Percentiles rank a stretch among this genome's conserved stretches.
These are phyloP conservation scores for Candidula unifasciata DNA, from an alignment of 2,888 invertebrate species.

Conservation along the genomic window DNA sequence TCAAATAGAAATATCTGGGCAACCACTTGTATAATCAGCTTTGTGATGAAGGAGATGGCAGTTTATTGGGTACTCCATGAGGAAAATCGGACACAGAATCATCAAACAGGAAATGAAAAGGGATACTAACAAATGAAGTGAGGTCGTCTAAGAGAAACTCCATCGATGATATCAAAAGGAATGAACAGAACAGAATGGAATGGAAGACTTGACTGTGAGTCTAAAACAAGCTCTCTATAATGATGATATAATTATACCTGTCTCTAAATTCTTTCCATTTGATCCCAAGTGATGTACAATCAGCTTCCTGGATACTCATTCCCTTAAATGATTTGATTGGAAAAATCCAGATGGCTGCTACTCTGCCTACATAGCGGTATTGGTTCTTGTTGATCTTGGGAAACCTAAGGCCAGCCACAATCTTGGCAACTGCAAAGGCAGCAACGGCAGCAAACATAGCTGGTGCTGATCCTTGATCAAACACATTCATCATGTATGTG, in stretches of 20 bases:
- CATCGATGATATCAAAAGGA: not conserved
- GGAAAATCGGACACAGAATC: too few relatives aligned
- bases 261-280: slow-evolving; percentile 61
- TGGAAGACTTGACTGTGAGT: not conserved
- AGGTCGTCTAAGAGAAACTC: not conserved
- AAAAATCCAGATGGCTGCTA: slow-evolving; percentile 62
- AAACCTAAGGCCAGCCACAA: slow-evolving; percentile 45
- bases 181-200: too few relatives aligned
- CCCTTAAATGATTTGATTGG: slow-evolving; percentile 69
- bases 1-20: too few relatives aligned
- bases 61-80: too few relatives aligned
- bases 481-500: slow-evolving; percentile 20
- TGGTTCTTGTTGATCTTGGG: slow-evolving; percentile 8
- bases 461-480: slow-evolving; percentile 45
- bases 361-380: slow-evolving; percentile 60
- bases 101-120: too few relatives aligned
- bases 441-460: slow-evolving; percentile 54
- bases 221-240: too few relatives aligned
- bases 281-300: slow-evolving; percentile 58
- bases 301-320: slow-evolving; percentile 55
- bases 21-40: too few relatives aligned
- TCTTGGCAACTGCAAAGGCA: slow-evolving; percentile 54
- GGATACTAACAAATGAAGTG: too few relatives aligned
- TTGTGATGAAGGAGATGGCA: too few relatives aligned
- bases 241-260: slow-evolving; percentile 57